These are phyloP conservation scores for Rostratula benghalensis DNA, from an alignment of 2,113 vertebrate genomes.

Conservation along the genomic window DNA sequence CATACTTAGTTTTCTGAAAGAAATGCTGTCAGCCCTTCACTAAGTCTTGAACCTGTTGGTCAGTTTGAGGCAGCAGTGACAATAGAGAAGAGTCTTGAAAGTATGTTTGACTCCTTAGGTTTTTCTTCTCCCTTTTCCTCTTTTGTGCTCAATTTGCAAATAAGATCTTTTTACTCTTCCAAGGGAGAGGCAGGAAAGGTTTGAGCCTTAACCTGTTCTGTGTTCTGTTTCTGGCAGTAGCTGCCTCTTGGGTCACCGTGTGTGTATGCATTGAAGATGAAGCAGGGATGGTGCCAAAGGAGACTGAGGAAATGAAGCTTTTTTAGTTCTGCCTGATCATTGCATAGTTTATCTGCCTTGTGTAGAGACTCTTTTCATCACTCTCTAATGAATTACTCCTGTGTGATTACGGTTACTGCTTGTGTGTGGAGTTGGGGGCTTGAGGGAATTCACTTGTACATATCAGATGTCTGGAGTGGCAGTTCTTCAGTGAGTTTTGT, in stretches of 20 bases:
- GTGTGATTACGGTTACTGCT: background rate
- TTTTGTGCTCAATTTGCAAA: background rate
- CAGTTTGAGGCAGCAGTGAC: accelerated
- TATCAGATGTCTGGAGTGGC: background rate
- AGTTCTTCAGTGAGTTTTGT: background rate
- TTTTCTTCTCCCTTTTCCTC: background rate
- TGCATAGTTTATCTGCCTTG: background rate
- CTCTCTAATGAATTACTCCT: constrained; percentile 30
- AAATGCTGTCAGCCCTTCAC: background rate
- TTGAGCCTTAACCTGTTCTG: background rate
- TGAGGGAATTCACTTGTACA: background rate
- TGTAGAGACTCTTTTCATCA: background rate
- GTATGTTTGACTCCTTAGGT: background rate
- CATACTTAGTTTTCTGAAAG: background rate
- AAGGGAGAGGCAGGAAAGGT: background rate
- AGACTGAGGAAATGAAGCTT: background rate
- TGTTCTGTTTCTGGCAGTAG: background rate
- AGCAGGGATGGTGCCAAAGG: background rate
- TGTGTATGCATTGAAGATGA: background rate
- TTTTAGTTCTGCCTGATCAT: background rate
- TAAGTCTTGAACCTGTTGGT: background rate
- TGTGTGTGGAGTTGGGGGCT: background rate
- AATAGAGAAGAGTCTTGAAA: background rate
- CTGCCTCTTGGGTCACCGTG: background rate
- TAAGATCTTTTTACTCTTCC: background rate